These are phyloP conservation scores for Agriopis marginaria DNA, from an alignment of 2,888 invertebrate genomes.

Conservation along the genomic window DNA sequence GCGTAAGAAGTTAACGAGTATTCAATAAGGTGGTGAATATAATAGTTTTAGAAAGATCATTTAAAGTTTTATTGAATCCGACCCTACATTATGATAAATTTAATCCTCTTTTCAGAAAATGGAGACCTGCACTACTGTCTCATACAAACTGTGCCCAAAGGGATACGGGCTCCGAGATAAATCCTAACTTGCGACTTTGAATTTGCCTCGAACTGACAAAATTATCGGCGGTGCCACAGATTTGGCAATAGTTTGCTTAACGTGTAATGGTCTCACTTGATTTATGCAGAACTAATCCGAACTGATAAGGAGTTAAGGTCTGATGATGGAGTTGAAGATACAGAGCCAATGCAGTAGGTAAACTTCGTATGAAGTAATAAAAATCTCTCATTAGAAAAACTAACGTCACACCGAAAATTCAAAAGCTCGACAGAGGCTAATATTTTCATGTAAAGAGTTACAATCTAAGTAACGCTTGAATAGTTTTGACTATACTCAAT, in stretches of 20 bases:
- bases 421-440: too few relatives aligned
- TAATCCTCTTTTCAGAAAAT: not conserved
- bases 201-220: conserved; percentile 46
- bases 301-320: conserved; percentile 36
- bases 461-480: too few relatives aligned
- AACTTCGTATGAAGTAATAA: not conserved
- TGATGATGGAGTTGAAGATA: conserved; percentile 12
- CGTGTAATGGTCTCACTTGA: conserved; percentile 39
- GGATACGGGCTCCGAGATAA: conserved; percentile 39
- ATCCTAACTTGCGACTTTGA: conserved; percentile 44
- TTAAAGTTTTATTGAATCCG: too few relatives aligned
- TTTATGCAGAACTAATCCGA: conserved; percentile 45
- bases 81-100: not conserved
- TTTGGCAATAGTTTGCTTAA: conserved; percentile 29
- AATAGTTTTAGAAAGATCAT: too few relatives aligned
- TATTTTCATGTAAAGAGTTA: not conserved
- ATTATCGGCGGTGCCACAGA: conserved; percentile 39
- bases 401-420: too few relatives aligned
- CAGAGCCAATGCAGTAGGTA: conserved; percentile 12
- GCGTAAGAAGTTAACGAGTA: too few relatives aligned
- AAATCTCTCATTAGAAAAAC: not conserved
- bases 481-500: too few relatives aligned
- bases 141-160: conserved; percentile 13
- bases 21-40: too few relatives aligned
- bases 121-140: conserved; percentile 13